Evolutionary conservation across 2,797 vertebrate genomes (phyloP), one percentile per base, ranked within the genome.

Genomic region (Pampus argenteus): DNA sequence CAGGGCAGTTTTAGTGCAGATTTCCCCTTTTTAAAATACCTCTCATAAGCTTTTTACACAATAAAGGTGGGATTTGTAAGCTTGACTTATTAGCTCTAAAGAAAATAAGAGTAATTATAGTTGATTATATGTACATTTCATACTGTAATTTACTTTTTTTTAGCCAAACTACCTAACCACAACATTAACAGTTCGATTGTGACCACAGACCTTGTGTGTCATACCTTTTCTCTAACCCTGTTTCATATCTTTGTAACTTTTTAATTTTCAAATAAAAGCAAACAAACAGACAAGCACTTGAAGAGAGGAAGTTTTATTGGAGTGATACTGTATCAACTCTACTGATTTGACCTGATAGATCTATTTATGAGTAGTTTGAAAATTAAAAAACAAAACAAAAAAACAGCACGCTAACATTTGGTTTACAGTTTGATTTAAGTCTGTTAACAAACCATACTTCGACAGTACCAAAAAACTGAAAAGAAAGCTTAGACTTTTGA

Each of bases 241-340:
- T 36, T 11, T 36, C n/a, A n/a, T n/a, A n/a, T n/a, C 10, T 36
- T 6, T 34, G 2, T 9, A 34, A 8, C 9, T 36, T 36, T 3
- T 36, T 3, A 36, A 11, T 1, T 13, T 36, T 36, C 36, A 52
- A 29, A 31, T 11, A 17, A 44, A 23, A 45, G 9, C 10, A 14
- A 25, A 45, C 26, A 15, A 6, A 42, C 5, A 6, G 28, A 44
- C 31, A 29, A 34, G 13, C 57, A 3, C 44, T 61, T 71, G 20
- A 62, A 70, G 66, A 69, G 20, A 38, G 17, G 20, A 28, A 13
- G 38, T 70, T 91, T 91, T 90, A 89, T 90, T 91, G 54, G 55
- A 82, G 62, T 25, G 42, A 74, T 23, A 14, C 0, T 40, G 51
- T 81, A 85, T 69, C 7, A 4, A 4, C 7, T 4, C 29, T 9